Evolutionary conservation across 2,113 vertebrate genomes (phyloP), one percentile per base, ranked within the genome.

Genomic region (Plectropomus leopardus): DNA sequence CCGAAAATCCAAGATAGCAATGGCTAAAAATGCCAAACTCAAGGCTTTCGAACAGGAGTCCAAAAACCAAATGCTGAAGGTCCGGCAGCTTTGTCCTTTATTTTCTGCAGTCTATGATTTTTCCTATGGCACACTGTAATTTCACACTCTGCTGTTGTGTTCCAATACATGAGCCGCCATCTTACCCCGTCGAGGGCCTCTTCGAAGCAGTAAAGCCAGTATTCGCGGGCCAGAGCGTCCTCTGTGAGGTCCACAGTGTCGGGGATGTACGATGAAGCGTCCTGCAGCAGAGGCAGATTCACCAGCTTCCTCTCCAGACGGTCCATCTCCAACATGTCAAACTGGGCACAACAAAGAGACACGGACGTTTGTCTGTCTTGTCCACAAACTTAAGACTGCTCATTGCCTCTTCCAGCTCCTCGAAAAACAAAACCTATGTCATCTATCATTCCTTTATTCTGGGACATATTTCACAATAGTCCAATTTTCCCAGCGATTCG

Each of bases 271-370:
- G 97, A 97, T 0, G 97, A 96, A 0, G 98, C 93, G 86, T 99
- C 97, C 85, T 96, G 96, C 21, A 99, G 96, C 82, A 99, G 95
- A 0, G 98, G 98, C 19, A 99, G 94, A 74, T 97, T 97, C 32
- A 99, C 98, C 36, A 99, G 94, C 0, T 97, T 95, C 59, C 98
- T 94, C 86, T 99, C 98, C 86, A 99, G 91, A 21, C 98, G 96
- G 78, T 99, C 98, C 98, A 99, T 99, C 87, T 99, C 98, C 77
- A 99, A 78, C 95, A 99, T 96, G 93, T 99, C 98, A 84, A 99
- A 99, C 98, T 99, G 79, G 7, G 80, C 5, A 61, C 66, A 60
- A 23, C 19, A 68, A 16, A 69, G 42, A 79, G 7, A 70, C 1
- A 26, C 13, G 77, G 36, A 24, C 14, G 11, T 58, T 0, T 3